Base-by-base conservation (phyloP, 1,140 invertebrate species). In the Temnothorax nylanderi region DNA sequence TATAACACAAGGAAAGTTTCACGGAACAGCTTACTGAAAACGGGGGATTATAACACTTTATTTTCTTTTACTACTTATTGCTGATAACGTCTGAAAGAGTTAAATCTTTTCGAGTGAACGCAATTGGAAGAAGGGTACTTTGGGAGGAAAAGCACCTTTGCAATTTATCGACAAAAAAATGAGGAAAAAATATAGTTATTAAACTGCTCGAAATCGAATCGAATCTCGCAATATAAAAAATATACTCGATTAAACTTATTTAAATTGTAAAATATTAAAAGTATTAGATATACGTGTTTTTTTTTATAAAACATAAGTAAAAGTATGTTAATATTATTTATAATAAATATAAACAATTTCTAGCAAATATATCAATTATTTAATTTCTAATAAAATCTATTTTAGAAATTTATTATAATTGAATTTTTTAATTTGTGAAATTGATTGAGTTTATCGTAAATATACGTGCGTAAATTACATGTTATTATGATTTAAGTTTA, bases 101-200 rank as follows among this genome's bases (percentile, higher is more conserved):
- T 82, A 72, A 81, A 71, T 82, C 51, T 72, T 72, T 60, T 47
- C 51, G 21, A 81, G 34, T 11, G 3, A 56, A 71, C 13, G 47
- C 16, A 71, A 71, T 81, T 44, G 16, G 13, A 71, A n/a, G 16
- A 16, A 56, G 13, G 8, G 10, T 32, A 65, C 10, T 78, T 64
- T 64, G 3, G 21, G 0, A 49, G 18, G 32, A 8, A 51, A 34
- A 56, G 34, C 21, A 32, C 71, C 13, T 16, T 81, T 71, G 18
- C 44, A 21, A 81, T 81, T 56, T 32, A 41, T 3, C 10, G 21
- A 81, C 16, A n/a, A 51, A 58, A 69, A 81, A 58, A 58, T 81
- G 26, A 56, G 54, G 72, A 56, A 11, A 0, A 64, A 65, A 65
- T 49, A 47, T 18, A 41, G 5, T 72, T 41, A 32, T 44, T 44